Conservation (phyloP, 1,140 invertebrate species). For the Halyomorpha halys region DNA sequence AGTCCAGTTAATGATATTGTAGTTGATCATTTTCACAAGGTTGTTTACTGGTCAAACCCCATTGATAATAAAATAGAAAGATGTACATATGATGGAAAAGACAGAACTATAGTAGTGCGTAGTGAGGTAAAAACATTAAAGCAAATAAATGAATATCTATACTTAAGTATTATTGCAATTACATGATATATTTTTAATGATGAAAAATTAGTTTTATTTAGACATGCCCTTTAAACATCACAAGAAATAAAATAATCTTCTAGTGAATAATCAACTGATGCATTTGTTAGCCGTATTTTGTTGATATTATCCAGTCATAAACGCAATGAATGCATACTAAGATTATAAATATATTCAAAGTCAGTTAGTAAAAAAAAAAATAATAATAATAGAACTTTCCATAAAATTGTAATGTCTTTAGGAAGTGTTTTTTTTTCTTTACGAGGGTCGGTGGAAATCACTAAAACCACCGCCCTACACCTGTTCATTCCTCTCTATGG, state of each 20-base stretch:
- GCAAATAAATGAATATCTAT: conserved; percentile 2
- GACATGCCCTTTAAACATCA: too few species aligned
- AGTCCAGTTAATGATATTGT: conserved; percentile 28
- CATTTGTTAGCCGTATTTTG: background rate
- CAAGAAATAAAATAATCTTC: background rate
- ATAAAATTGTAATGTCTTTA: too few species aligned
- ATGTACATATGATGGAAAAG: conserved; percentile 30
- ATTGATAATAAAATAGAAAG: conserved; percentile 28
- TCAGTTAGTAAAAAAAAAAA: too few species aligned
- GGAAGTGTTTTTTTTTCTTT: too few species aligned
- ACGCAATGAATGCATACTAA: too few species aligned
- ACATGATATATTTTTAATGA: conserved; percentile 14
- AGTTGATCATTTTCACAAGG: conserved; percentile 31
- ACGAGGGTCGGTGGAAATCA: too few species aligned
- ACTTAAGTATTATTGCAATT: background rate
- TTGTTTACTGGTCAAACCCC: conserved; percentile 32
- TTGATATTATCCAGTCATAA: too few species aligned
- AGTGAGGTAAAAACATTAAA: conserved; percentile 22
- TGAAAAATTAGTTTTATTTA: background rate
- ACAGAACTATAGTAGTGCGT: conserved; percentile 23
- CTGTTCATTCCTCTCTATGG: too few species aligned
- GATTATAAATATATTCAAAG: too few species aligned
- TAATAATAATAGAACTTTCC: too few species aligned
- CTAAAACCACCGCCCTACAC: too few species aligned
- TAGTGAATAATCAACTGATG: too few species aligned